These are phyloP conservation scores for Myotis davidii DNA, from an alignment of 2,113 vertebrate genomes.

Conservation along the genomic window DNA sequence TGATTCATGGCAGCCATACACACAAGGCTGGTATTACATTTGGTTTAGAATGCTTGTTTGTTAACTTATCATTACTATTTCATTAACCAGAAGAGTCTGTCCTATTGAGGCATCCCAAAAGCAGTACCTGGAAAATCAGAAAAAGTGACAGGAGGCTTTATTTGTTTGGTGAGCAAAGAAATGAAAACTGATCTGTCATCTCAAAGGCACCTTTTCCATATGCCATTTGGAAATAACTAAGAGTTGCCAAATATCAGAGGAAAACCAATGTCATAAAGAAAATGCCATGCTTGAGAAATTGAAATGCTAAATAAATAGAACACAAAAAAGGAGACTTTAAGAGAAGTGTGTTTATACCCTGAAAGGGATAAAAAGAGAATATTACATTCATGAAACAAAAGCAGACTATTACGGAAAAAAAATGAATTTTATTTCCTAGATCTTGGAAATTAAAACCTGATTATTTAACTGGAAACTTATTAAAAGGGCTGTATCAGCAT, in stretches of 20 bases:
- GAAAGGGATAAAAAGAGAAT: background rate
- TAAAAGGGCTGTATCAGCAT: background rate
- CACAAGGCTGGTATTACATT: background rate
- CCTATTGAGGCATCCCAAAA: background rate
- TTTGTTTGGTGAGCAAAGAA: conserved; percentile 11
- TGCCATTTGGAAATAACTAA: conserved; percentile 1
- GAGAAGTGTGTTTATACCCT: background rate
- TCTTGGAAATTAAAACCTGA: conserved; percentile 13
- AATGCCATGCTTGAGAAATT: background rate
- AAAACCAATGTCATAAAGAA: background rate
- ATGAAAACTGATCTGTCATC: background rate
- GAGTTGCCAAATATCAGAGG: background rate
- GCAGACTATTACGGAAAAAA: background rate
- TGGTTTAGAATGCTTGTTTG: conserved; percentile 38
- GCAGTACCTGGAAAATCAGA: background rate
- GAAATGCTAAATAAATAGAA: background rate
- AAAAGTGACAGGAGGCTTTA: conserved; percentile 7
- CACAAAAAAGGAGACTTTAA: background rate
- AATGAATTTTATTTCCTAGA: conserved; percentile 2
- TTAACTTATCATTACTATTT: conserved; percentile 30
- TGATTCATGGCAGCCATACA: conserved; percentile 1
- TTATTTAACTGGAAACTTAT: background rate
- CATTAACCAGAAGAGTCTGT: background rate
- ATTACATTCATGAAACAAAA: conserved; percentile 20
- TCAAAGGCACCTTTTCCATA: background rate